phyloP scores from a whole-genome alignment of 2,113 vertebrate genomes.

The Myxocyprinus asiaticus region DNA sequence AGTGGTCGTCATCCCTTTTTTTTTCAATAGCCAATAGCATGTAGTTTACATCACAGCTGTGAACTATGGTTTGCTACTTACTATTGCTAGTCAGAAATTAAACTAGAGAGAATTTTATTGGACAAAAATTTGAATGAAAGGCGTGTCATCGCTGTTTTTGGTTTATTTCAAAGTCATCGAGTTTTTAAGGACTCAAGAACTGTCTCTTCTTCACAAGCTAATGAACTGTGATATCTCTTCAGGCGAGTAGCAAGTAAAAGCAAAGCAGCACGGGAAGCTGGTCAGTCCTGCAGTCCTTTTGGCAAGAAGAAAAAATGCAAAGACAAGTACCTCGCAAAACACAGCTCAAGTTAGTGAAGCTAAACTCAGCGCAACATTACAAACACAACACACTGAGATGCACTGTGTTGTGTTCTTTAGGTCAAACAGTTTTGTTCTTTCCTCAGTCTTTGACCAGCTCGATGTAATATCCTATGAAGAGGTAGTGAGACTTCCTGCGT shows the following conservation, averaged over 20 bases:
- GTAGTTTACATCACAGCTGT: too few relatives aligned
- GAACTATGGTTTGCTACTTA: too few relatives aligned
- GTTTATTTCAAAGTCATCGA: too few relatives aligned
- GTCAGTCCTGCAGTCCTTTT: slow-evolving; percentile 91
- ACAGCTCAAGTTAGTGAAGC: slow-evolving; percentile 88
- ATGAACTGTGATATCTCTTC: slow-evolving; percentile 19
- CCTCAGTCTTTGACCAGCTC: slow-evolving; percentile 93
- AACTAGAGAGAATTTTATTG: too few relatives aligned
- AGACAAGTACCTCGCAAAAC: slow-evolving; percentile 98
- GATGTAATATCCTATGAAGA: slow-evolving; percentile 97
- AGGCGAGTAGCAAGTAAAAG: slow-evolving; percentile 91
- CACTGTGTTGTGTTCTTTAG: background rate
- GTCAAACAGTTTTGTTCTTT: slow-evolving; percentile 7
- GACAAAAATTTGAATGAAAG: too few relatives aligned
- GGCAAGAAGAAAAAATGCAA: slow-evolving; percentile 98
- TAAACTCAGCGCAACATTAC: too few relatives aligned
- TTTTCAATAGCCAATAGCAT: too few relatives aligned
- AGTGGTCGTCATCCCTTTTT: too few relatives aligned
- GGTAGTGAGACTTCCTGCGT: slow-evolving; percentile 91
- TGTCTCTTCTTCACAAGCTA: too few relatives aligned
- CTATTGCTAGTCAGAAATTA: too few relatives aligned
- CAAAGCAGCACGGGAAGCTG: slow-evolving; percentile 74
- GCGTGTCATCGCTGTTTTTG: too few relatives aligned
- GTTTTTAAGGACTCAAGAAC: too few relatives aligned
- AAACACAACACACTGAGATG: background rate